Percentiles rank a stretch among this genome's conserved stretches.
Evolutionary conservation across 2,113 vertebrate genomes (phyloP).

Genomic region (Crypturellus undulatus): DNA sequence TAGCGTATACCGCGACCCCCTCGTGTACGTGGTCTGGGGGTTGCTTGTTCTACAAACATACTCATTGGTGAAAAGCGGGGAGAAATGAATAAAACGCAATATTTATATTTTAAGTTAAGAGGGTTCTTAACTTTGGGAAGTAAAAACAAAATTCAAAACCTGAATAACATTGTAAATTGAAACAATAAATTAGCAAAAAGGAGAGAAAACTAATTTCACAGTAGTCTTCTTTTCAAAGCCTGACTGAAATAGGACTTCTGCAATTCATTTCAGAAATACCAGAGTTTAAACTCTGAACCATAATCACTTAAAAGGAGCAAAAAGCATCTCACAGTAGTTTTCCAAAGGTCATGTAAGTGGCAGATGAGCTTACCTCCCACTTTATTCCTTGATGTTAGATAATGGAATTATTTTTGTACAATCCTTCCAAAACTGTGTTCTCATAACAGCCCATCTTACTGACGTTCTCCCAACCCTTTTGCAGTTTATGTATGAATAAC

Average conservation of each 20-base stretch:
- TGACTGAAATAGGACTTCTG: too few species aligned
- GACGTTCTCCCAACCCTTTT: background rate
- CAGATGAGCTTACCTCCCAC: slow-evolving; percentile 25
- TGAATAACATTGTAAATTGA: slow-evolving; percentile 8
- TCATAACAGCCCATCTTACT: background rate
- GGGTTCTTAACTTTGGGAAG: background rate
- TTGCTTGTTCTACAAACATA: background rate
- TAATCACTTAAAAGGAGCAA: slow-evolving; percentile 50
- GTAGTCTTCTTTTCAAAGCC: too few species aligned
- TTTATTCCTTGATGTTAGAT: background rate
- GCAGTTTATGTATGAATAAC: background rate
- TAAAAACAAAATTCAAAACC: background rate
- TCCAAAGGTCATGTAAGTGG: slow-evolving; percentile 33
- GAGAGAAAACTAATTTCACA: background rate
- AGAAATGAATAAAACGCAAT: background rate
- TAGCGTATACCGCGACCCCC: background rate
- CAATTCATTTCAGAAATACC: slow-evolving; percentile 29
- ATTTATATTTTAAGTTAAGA: background rate
- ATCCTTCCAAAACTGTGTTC: background rate
- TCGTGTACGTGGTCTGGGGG: background rate
- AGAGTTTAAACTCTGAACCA: slow-evolving; percentile 52
- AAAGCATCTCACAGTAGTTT: slow-evolving; percentile 38
- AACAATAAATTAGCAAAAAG: slow-evolving; percentile 6
- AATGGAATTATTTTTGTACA: slow-evolving; percentile 2
- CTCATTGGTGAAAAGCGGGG: background rate